Conservation (phyloP, 2,797 vertebrate species). For the Thamnophis elegans region DNA sequence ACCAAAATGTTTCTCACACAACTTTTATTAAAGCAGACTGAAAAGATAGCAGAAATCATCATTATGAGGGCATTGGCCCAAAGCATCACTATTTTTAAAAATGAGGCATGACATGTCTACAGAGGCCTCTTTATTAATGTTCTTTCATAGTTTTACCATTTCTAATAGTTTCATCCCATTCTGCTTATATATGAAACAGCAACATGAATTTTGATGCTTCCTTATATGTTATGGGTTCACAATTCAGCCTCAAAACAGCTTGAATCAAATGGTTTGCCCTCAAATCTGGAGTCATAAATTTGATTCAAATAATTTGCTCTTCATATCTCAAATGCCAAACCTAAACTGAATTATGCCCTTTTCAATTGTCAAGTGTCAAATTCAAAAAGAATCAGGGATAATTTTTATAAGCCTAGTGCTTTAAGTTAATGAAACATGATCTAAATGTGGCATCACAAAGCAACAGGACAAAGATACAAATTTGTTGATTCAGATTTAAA, state of each 20-base stretch:
- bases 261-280: not conserved
- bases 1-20: conserved; percentile 45
- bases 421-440: not conserved
- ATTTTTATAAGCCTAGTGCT: not conserved
- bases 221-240: not conserved
- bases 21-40: conserved; percentile 49
- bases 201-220: not conserved
- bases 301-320: not conserved
- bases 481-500: not conserved
- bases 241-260: not conserved
- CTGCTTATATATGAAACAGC: not conserved
- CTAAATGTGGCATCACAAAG: not conserved
- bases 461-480: not conserved
- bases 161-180: not conserved
- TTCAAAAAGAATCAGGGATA: not conserved
- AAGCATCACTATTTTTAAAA: not conserved
- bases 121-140: not conserved
- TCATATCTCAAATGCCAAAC: not conserved
- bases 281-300: not conserved
- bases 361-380: not conserved
- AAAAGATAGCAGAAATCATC: conserved; percentile 45
- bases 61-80: not conserved
- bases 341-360: not conserved
- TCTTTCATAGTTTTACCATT: not conserved
- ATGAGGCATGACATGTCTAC: not conserved